Evolutionary conservation across 30 jellyfish, hydroid and myxozoan species (phyloP), one percentile per base, ranked within the genome.

Genomic region (Hydractinia echinata): DNA sequence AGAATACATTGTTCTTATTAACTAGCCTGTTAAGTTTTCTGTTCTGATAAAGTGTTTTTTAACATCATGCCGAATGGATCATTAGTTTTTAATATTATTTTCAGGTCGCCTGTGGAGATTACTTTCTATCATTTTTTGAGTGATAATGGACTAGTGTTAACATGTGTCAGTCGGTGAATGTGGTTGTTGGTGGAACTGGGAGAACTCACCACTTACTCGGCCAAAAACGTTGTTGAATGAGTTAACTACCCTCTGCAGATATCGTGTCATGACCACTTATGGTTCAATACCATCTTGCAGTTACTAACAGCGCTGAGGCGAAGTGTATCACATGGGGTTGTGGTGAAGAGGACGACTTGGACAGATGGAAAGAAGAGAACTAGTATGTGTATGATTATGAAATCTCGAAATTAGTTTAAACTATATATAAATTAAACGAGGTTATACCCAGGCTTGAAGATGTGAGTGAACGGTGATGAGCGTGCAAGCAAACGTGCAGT

Each of bases 301-400:
- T 87, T 0, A 91, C 97, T 8, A n/a, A 81, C 97, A 4, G n/a
- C n/a, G 86, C 97, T 4, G 95, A 86, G 97, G 97, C 14, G 60
- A 79, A 10, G 97, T 91, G 5, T 91, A 76, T n/a, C 60, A 86
- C 97, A 10, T 91, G 97, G 97, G 97, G 97, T 5, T 56, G 84
- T n/a, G 97, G 95, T 7, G 94, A 82, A n/a, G 95, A 83, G 97
- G 97, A 13, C 67, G 97, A 68, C 87, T 86, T 66, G 97, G 97
- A 11, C 92, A n/a, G n/a, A 81, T 16, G 96, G 97, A 1, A 88
- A 79, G 97, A 91, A 67, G 84, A 74, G 20, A 81, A 76, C 5
- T 52, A 72, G 97, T 89, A 69, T 16, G 86, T 52, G 14, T 10
- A n/a, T 54, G 61, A n/a, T 73, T 4, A 30, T 30, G 44, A 30